These are phyloP conservation scores for Archips crataeganus DNA, from an alignment of 2,888 invertebrate genomes.

Conservation along the genomic window DNA sequence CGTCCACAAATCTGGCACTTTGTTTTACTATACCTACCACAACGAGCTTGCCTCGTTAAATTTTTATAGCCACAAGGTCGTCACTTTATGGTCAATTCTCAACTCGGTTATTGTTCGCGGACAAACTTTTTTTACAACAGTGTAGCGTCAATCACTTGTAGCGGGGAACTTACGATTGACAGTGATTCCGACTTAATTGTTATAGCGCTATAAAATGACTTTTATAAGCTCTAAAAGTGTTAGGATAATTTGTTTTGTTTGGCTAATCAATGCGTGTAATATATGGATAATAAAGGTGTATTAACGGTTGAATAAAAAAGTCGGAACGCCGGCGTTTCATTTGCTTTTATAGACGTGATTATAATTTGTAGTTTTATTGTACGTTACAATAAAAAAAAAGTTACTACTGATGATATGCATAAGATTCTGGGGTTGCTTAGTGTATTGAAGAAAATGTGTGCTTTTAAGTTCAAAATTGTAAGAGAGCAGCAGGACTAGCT, in stretches of 20 bases:
- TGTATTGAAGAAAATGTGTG: not conserved
- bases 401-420: not conserved
- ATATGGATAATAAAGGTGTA: constrained; percentile 51
- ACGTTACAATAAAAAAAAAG: not conserved
- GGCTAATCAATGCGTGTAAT: constrained; percentile 51
- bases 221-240: constrained; percentile 68
- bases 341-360: constrained; percentile 12
- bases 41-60: constrained; percentile 82
- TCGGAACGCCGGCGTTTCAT: constrained; percentile 30
- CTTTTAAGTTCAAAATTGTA: not conserved
- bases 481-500: not conserved
- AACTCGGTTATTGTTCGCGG: constrained; percentile 81
- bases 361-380: constrained; percentile 19
- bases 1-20: constrained; percentile 75
- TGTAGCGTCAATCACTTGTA: constrained; percentile 72
- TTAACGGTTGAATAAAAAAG: constrained; percentile 46
- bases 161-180: constrained; percentile 76
- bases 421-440: too few species aligned
- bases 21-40: constrained; percentile 70
- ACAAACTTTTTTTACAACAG: constrained; percentile 75
- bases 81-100: constrained; percentile 85
- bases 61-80: constrained; percentile 86
- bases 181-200: constrained; percentile 82
- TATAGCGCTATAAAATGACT: constrained; percentile 72
- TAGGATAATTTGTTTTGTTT: constrained; percentile 63